Conservation (phyloP, 37 sponge, comb jelly and placozoan genomes). For the Mnemiopsis leidyi region DNA sequence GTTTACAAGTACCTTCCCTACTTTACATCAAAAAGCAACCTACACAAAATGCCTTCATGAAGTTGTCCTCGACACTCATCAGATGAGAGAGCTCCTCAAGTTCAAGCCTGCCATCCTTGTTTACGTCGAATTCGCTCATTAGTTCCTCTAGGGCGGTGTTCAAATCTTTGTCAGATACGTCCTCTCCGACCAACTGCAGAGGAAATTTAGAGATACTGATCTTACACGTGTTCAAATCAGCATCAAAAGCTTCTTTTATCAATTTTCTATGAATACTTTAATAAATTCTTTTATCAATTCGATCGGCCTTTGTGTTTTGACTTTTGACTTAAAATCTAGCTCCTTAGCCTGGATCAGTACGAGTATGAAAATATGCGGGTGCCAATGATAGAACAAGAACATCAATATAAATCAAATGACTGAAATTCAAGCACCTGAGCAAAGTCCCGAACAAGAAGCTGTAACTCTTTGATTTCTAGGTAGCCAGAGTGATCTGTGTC, state of each 20-base stretch:
- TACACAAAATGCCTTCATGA: constrained; percentile 61
- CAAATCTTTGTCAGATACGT: neutral
- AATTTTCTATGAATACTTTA: too few species aligned
- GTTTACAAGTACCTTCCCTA: too few species aligned
- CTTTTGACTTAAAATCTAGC: too few species aligned
- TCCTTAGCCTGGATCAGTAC: too few species aligned
- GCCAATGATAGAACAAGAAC: too few species aligned
- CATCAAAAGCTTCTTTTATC: too few species aligned
- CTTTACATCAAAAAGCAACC: neutral
- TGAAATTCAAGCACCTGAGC: too few species aligned
- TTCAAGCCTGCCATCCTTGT: constrained; percentile 60
- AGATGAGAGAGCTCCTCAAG: constrained; percentile 53
- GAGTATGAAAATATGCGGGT: too few species aligned
- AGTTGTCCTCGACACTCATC: constrained; percentile 66
- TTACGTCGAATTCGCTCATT: constrained; percentile 40
- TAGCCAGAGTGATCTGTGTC: constrained; percentile 50
- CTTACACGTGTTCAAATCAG: too few species aligned
- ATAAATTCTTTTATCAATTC: too few species aligned
- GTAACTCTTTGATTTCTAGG: constrained; percentile 41
- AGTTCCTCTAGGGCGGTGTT: neutral
- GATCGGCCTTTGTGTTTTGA: too few species aligned
- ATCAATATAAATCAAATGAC: too few species aligned
- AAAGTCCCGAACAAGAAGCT: constrained; percentile 27
- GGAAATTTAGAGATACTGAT: neutral
- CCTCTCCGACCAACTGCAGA: constrained; percentile 17